Evolutionary conservation across 2,888 invertebrate species (phyloP).

Genomic region (Tipula unca): DNA sequence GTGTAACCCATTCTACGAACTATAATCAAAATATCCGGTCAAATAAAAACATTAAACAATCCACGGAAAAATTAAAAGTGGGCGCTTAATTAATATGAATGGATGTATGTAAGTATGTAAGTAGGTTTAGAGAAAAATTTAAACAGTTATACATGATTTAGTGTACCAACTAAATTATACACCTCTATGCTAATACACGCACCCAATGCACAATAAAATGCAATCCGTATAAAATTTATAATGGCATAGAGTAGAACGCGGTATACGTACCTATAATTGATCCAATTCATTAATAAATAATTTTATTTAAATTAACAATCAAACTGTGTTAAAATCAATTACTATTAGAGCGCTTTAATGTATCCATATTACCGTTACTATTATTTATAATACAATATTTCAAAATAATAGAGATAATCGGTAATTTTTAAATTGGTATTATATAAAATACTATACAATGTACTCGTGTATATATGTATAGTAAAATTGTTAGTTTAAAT

Average conservation of each 20-base stretch:
- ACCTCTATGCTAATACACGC: background rate
- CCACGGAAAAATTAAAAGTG: background rate
- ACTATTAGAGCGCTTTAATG: background rate
- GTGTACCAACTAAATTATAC: background rate
- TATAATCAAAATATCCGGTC: background rate
- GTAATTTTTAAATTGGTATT: background rate
- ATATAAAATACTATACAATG: too few species aligned
- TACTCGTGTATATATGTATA: too few species aligned
- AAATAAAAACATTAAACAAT: too few species aligned
- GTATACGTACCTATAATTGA: background rate
- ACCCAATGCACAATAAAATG: background rate
- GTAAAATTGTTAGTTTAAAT: background rate
- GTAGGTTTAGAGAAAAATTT: background rate
- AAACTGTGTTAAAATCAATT: conserved; percentile 8
- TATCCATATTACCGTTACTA: background rate
- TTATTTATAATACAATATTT: background rate
- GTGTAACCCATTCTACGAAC: background rate
- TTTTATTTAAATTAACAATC: background rate
- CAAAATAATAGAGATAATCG: background rate
- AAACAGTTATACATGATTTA: background rate
- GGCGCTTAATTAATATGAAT: background rate
- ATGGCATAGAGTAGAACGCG: background rate
- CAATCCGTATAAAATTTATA: background rate
- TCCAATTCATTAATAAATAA: background rate
- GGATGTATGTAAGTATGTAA: background rate